Percentiles rank a stretch among this genome's conserved stretches.
phyloP scores from a whole-genome alignment of 1,140 invertebrate species.

The Dermatophagoides farinae region DNA sequence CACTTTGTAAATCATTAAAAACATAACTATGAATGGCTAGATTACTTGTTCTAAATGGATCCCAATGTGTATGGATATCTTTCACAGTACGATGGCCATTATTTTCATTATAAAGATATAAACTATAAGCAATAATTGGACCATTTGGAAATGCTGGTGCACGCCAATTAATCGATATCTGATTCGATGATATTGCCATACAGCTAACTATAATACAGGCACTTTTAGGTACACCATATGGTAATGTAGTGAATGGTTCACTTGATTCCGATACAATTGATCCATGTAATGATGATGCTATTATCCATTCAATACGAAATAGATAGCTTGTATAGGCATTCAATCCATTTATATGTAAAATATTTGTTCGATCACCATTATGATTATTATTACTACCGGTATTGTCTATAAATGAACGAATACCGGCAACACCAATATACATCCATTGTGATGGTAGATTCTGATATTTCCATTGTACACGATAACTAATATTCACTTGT shows the following conservation, averaged over 20 bases:
- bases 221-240: conserved; percentile 24
- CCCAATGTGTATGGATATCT: background rate
- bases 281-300: conserved; percentile 37
- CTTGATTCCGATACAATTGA: conserved; percentile 55
- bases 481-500: conserved; percentile 36
- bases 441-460: conserved; percentile 1
- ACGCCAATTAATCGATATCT: conserved; percentile 66
- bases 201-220: conserved; percentile 38
- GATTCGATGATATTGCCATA: conserved; percentile 54
- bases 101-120: conserved; percentile 39
- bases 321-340: conserved; percentile 71
- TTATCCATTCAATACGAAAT: conserved; percentile 56
- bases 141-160: conserved; percentile 66
- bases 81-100: conserved; percentile 15
- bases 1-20: conserved; percentile 49
- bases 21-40: conserved; percentile 37
- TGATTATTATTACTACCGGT: too few species aligned
- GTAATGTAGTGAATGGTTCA: conserved; percentile 50
- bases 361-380: background rate
- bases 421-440: background rate
- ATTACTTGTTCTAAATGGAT: background rate
- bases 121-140: conserved; percentile 58
- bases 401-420: background rate
- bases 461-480: conserved; percentile 52
- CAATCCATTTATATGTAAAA: conserved; percentile 38